Evolutionary conservation across 1,140 invertebrate genomes (phyloP).

Genomic region (Drosophila melanogaster): Release_6_plus_ISO1_MT NT_033777.3:20644001-20644500

Average conservation of each 20-base stretch:
- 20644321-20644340: too few species aligned
- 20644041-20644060: constrained; percentile 69
- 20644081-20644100: constrained; percentile 88
- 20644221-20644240: constrained; percentile 1
- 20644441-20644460: too few species aligned
- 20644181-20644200: constrained; percentile 21
- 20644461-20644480: too few species aligned
- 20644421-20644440: too few species aligned
- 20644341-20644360: neutral
- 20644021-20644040: constrained; percentile 35
- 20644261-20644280: neutral
- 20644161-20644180: constrained; percentile 18
- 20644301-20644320: constrained; percentile 5
- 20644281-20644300: neutral
- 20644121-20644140: constrained; percentile 87
- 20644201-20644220: constrained; percentile 9
- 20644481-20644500: too few species aligned
- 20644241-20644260: neutral
- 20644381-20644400: too few species aligned
- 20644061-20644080: constrained; percentile 57
- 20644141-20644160: constrained; percentile 50
- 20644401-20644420: too few species aligned
- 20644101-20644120: constrained; percentile 89
- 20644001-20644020: constrained; percentile 85
- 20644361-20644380: neutral